Evolutionary conservation across 2,113 vertebrate genomes (phyloP).

Genomic region (Grammomys surdaster): DNA sequence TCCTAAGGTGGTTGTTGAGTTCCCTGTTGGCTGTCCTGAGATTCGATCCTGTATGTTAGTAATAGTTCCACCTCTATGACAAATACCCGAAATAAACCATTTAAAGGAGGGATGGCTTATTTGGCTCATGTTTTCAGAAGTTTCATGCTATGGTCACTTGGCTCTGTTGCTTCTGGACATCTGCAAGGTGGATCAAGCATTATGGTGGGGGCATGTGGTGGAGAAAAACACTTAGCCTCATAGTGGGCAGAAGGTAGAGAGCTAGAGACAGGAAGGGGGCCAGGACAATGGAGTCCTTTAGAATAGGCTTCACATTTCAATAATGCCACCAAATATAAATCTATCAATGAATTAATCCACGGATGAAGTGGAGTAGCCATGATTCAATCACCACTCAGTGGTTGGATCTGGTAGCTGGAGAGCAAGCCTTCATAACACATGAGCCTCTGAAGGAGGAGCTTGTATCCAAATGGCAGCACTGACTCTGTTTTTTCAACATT

Average conservation of each 20-base stretch:
- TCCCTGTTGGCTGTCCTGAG: background rate
- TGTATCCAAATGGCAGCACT: background rate
- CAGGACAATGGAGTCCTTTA: background rate
- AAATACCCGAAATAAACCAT: background rate
- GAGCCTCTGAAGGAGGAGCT: background rate
- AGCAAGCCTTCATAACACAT: background rate
- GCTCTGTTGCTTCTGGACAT: background rate
- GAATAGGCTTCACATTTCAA: background rate
- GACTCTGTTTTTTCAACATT: background rate
- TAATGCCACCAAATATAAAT: background rate
- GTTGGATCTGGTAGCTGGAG: background rate
- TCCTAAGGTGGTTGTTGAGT: background rate
- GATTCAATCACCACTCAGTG: background rate
- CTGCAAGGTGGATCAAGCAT: background rate
- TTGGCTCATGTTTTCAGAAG: background rate
- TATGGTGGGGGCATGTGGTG: background rate
- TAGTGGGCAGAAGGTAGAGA: background rate
- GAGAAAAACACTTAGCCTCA: background rate
- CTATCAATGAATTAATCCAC: background rate
- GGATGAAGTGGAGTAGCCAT: background rate
- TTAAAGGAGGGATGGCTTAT: background rate
- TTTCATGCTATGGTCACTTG: background rate
- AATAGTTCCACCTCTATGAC: background rate
- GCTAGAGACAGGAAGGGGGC: background rate
- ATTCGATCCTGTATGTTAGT: background rate